Conservation (phyloP, 2,888 invertebrate species). For the Athalia circularis region DNA sequence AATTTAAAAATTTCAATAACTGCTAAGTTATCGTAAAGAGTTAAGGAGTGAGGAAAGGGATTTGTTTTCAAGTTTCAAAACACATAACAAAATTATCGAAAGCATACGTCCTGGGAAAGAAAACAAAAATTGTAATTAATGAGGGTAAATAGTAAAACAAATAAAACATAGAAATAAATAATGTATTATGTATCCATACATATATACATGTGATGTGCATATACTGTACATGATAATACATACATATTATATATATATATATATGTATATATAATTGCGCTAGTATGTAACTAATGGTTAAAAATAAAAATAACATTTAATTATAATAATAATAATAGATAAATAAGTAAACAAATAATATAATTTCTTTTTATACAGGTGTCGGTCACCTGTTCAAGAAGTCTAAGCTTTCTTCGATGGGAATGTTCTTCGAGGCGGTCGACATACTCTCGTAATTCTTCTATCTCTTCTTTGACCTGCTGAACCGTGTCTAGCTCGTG, state of each 20-base stretch:
- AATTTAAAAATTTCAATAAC: no score
- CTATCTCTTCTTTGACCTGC: slow-evolving; percentile 96
- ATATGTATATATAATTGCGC: slow-evolving; percentile 27
- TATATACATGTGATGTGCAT: slow-evolving; percentile 1
- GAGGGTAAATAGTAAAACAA: slow-evolving; percentile 47
- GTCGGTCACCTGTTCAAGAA: slow-evolving; percentile 89
- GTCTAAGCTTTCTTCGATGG: slow-evolving; percentile 90
- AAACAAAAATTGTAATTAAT: slow-evolving; percentile 16
- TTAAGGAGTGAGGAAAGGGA: no score
- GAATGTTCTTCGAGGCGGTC: slow-evolving; percentile 94
- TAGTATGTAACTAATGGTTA: slow-evolving; percentile 47
- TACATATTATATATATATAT: slow-evolving; percentile 11
- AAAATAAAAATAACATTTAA: slow-evolving; percentile 48
- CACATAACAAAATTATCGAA: not conserved
- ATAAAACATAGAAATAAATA: slow-evolving; percentile 38
- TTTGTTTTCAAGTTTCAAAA: no score
- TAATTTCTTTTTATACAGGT: not conserved
- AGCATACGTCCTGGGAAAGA: slow-evolving; percentile 48
- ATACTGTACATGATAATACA: slow-evolving; percentile 38
- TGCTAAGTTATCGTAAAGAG: no score
- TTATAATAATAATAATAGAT: not conserved
- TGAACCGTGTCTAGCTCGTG: slow-evolving; percentile 95
- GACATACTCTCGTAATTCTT: slow-evolving; percentile 93
- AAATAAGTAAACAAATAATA: no score
- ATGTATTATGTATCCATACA: not conserved